Percentiles rank a stretch among this genome's conserved stretches.
phyloP scores from a whole-genome alignment of 2,888 invertebrate genomes.

The Perizoma flavofasciatum region DNA sequence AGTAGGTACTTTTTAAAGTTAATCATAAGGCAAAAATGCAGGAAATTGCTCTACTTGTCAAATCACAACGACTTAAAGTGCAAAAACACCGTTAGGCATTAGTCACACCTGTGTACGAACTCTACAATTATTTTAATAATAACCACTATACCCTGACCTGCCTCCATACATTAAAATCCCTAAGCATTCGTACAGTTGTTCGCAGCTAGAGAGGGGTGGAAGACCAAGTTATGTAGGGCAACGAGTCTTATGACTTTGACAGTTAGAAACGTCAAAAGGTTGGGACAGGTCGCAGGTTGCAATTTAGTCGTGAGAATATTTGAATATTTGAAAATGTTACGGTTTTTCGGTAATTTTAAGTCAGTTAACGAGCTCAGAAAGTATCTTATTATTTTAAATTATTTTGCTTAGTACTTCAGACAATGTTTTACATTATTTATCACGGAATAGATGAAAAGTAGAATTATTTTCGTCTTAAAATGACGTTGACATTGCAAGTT shows the following conservation, averaged over 20 bases:
- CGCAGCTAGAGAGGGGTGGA: slow-evolving; percentile 5
- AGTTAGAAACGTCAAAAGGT: slow-evolving; percentile 69
- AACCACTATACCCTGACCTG: slow-evolving; percentile 51
- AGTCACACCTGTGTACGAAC: slow-evolving; percentile 64
- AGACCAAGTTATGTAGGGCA: slow-evolving; percentile 47
- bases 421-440: background rate
- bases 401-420: slow-evolving; percentile 7
- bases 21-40: background rate
- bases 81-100: slow-evolving; percentile 66
- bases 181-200: slow-evolving; percentile 14
- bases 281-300: slow-evolving; percentile 70
- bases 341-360: slow-evolving; percentile 34
- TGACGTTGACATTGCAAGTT: background rate
- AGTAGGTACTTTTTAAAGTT: too few relatives aligned
- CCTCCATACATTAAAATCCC: slow-evolving; percentile 23
- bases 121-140: slow-evolving; percentile 61
- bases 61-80: slow-evolving; percentile 38
- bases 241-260: slow-evolving; percentile 62
- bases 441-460: too few relatives aligned
- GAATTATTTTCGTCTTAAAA: background rate
- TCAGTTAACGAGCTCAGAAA: slow-evolving; percentile 29
- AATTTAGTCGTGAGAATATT: slow-evolving; percentile 71
- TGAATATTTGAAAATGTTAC: slow-evolving; percentile 43
- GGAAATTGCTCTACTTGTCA: slow-evolving; percentile 21
- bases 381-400: slow-evolving; percentile 6